A percentile compares a stretch with the other conserved stretches of the same genome.
Conservation (phyloP, 1,140 invertebrate genomes). For the Hestina assimilis region DNA sequence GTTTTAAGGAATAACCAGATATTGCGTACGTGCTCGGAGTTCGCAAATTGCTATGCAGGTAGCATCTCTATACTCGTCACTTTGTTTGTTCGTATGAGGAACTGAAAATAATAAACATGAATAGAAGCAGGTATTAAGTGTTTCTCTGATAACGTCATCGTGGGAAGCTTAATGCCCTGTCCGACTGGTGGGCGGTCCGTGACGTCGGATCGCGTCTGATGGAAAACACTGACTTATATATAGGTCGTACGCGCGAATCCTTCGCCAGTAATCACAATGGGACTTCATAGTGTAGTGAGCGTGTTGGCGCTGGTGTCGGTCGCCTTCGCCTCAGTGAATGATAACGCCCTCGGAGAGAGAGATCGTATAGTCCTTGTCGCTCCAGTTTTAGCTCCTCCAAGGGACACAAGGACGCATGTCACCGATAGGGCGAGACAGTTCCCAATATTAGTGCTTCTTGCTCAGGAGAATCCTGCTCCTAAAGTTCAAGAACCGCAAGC, state of each 20-base stretch:
- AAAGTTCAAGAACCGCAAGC: conserved; percentile 44
- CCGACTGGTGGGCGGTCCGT: conserved; percentile 33
- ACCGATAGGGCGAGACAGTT: conserved; percentile 62
- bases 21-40: conserved; percentile 40
- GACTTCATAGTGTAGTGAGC: conserved; percentile 51
- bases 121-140: conserved; percentile 22
- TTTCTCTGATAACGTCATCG: conserved; percentile 53
- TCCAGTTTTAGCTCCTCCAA: conserved; percentile 61
- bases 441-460: conserved; percentile 62
- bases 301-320: conserved; percentile 42
- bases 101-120: conserved; percentile 17
- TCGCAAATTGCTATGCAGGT: conserved; percentile 46
- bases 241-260: conserved; percentile 57
- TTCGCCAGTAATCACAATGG: conserved; percentile 65
- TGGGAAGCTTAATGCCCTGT: conserved; percentile 49
- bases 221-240: conserved; percentile 67
- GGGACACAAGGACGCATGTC: conserved; percentile 48
- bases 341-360: conserved; percentile 54
- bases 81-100: conserved; percentile 9
- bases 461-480: conserved; percentile 39
- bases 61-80: conserved; percentile 23
- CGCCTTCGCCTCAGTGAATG: conserved; percentile 44
- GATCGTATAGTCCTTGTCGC: conserved; percentile 59
- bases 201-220: conserved; percentile 47
- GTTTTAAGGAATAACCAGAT: conserved; percentile 66